These are phyloP conservation scores for Camponotus vicinus DNA, from an alignment of 1,140 invertebrate species.

Conservation along the genomic window DNA sequence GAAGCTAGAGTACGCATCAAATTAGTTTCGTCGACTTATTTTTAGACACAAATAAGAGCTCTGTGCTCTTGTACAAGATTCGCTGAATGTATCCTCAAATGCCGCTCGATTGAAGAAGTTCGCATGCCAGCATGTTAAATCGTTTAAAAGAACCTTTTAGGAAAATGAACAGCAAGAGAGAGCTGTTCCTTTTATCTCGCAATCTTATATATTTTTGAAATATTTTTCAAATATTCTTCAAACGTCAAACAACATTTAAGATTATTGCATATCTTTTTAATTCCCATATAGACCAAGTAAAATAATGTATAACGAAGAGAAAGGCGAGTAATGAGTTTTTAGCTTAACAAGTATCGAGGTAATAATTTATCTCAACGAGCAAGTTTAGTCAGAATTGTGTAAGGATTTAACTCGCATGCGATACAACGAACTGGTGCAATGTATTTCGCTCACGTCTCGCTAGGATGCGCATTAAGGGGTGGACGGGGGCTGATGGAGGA, in stretches of 20 bases:
- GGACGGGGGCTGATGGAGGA: not conserved
- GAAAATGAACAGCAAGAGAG: not conserved
- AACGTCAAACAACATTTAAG: not conserved
- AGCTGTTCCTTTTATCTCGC: not conserved
- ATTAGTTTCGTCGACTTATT: constrained; percentile 61
- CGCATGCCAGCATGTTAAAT: constrained; percentile 8
- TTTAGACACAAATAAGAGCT: constrained; percentile 30
- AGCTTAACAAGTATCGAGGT: not conserved
- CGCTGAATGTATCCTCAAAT: constrained; percentile 8
- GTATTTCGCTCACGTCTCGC: constrained; percentile 52
- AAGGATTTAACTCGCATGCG: constrained; percentile 42
- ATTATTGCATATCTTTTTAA: not conserved
- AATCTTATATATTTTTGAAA: too few species aligned
- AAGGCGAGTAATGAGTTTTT: not conserved
- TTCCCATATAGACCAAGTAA: not conserved
- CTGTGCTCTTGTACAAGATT: constrained; percentile 4
- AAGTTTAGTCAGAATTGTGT: constrained; percentile 30
- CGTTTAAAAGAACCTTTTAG: not conserved
- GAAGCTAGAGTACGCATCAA: constrained; percentile 40
- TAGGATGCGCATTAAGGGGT: constrained; percentile 6
- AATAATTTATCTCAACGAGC: constrained; percentile 25
- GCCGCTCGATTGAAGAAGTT: not conserved
- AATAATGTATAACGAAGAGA: not conserved
- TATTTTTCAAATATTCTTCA: not conserved
- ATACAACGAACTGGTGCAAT: constrained; percentile 1